Evolutionary conservation across 2,888 invertebrate genomes (phyloP), one percentile per base, ranked within the genome.

Genomic region (Limenitis camilla): DNA sequence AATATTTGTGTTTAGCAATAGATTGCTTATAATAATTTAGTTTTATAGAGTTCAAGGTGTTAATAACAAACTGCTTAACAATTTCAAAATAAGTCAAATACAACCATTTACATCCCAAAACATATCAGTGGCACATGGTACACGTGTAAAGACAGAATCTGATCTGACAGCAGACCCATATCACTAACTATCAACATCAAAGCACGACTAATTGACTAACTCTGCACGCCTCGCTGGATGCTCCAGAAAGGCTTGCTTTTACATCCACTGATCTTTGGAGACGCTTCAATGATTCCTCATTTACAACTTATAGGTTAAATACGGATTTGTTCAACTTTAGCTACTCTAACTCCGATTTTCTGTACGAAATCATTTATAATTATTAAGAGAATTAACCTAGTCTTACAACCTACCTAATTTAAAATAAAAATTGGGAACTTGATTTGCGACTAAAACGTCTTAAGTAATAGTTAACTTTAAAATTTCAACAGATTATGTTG

Each of bases 131-230:
- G 53, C 52, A 43, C 43, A 33, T 40, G 51, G 45, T 42, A 49
- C 40, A 53, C 48, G 54, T 49, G 51, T 53, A 36, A 31, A 50
- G 41, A 42, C 33, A 52, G 52, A 55, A 56, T 49, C 56, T 49
- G 49, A 56, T 56, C 57, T 52, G 57, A 53, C 59, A 62, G 59
- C 53, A 36, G 40, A 61, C 60, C 64, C 61, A 63, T 60, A 62
- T 63, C 62, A 56, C 56, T 61, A 62, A 64, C 62, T 63, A 64
- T 62, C 50, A 60, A 62, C 61, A 55, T 65, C 65, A 65, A 65
- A 65, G 65, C 58, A 38, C 51, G 56, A 60, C 58, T 65, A 65
- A 65, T 65, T 61, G 64, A 65, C 61, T 62, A 55, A 56, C 59
- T 57, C 54, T 53, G 49, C 54, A 55, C 63, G 62, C 57, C 47